Evolutionary conservation across 2,113 vertebrate genomes (phyloP).

Genomic region (Meles meles): DNA sequence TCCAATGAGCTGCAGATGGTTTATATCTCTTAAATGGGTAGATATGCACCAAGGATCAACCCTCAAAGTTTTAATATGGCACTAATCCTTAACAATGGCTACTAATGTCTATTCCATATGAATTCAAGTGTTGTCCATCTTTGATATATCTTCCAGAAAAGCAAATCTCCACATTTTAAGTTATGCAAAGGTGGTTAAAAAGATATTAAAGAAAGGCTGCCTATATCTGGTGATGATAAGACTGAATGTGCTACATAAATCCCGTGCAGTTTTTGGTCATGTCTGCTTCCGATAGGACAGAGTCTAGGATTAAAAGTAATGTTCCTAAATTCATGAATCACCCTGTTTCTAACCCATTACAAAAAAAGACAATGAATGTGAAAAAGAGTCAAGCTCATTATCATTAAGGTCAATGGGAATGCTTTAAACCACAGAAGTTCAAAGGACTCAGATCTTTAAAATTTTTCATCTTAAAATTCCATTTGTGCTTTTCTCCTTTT

Average conservation of each 20-base stretch:
- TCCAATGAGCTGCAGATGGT: neutral
- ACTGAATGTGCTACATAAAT: neutral
- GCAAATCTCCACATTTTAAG: neutral
- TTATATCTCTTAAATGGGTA: neutral
- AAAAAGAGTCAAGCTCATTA: neutral
- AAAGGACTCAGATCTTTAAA: neutral
- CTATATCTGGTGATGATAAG: neutral
- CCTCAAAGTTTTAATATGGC: neutral
- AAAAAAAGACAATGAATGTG: neutral
- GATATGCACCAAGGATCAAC: neutral
- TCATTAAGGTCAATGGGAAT: neutral
- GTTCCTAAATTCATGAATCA: neutral
- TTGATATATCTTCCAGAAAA: constrained; percentile 5
- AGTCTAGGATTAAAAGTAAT: neutral
- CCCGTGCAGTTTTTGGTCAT: neutral
- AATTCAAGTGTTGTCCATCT: neutral
- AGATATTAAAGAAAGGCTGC: neutral
- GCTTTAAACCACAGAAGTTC: neutral
- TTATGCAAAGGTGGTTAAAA: neutral
- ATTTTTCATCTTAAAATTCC: neutral
- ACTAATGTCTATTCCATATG: neutral
- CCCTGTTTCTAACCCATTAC: neutral
- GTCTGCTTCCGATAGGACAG: neutral
- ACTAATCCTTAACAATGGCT: neutral
- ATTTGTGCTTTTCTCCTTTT: neutral